A percentile compares a stretch with the other conserved stretches of the same genome.
These are phyloP conservation scores for Aporrectodea caliginosa DNA, from an alignment of 1,140 invertebrate species.

Conservation along the genomic window DNA sequence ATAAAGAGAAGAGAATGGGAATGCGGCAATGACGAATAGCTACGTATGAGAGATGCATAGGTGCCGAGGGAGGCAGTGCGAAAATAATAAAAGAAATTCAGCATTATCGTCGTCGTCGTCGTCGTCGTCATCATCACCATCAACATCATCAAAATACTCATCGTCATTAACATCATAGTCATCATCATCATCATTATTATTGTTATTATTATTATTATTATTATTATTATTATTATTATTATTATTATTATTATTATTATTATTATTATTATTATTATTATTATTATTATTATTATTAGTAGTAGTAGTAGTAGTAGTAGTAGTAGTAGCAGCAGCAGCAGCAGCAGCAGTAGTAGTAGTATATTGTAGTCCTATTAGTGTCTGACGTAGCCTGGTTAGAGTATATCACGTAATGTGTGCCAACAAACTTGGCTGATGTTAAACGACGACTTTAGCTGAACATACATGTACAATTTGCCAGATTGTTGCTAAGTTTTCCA, in stretches of 20 bases:
- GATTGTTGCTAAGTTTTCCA: not conserved
- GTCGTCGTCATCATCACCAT: not conserved
- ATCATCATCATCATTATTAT: not conserved
- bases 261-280: not conserved
- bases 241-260: not conserved
- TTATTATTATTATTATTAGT: not conserved
- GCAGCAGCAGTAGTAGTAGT: not conserved
- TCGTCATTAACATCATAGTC: not conserved
- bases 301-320: slow-evolving; percentile 2
- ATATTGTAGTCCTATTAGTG: not conserved
- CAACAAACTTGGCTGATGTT: not conserved
- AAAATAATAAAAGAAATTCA: not conserved
- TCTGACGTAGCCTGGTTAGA: not conserved
- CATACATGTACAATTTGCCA: not conserved
- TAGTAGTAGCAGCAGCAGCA: not conserved
- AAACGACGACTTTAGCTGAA: not conserved
- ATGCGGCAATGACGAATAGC: no score
- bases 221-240: slow-evolving; percentile 1
- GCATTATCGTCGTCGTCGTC: no score
- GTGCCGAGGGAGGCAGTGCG: not conserved
- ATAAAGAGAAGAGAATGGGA: no score
- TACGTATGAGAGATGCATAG: not conserved
- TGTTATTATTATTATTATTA: slow-evolving; percentile 1
- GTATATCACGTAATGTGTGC: not conserved
- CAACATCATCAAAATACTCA: not conserved